Conservation (phyloP, 2,797 vertebrate genomes). For the Phyllotis vaccarum region DNA sequence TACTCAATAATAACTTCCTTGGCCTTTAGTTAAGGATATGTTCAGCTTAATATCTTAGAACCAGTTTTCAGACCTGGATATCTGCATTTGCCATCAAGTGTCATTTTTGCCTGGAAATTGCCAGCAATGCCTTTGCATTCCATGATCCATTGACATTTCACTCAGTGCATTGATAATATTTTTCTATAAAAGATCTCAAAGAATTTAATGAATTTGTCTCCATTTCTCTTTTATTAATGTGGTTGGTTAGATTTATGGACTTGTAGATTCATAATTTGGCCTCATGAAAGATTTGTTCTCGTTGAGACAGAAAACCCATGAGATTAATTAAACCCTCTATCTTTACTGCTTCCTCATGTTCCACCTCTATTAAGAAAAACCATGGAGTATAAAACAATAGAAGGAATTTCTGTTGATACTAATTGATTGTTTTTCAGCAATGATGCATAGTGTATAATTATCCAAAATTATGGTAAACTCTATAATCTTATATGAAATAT, state of each 20-base stretch:
- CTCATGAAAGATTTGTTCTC: conserved; percentile 42
- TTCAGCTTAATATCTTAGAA: conserved; percentile 57
- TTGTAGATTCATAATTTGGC: conserved; percentile 61
- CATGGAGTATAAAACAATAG: conserved; percentile 60
- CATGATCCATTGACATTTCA: neutral
- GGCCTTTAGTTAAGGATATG: conserved; percentile 2
- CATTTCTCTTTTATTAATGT: conserved; percentile 58
- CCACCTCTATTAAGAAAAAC: conserved; percentile 69
- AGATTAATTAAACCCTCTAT: conserved; percentile 42
- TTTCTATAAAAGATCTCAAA: conserved; percentile 55
- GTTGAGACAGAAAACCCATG: conserved; percentile 23
- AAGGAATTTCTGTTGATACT: conserved; percentile 65
- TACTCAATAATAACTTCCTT: neutral
- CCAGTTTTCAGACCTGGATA: conserved; percentile 7
- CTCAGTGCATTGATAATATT: neutral
- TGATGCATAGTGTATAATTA: conserved; percentile 55
- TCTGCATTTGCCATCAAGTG: neutral
- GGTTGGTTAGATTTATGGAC: conserved; percentile 60
- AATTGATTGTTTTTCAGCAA: conserved; percentile 75
- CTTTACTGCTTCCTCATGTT: conserved; percentile 14
- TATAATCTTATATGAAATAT: conserved; percentile 42
- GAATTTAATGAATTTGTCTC: conserved; percentile 39
- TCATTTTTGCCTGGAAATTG: neutral
- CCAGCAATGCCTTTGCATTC: conserved; percentile 27
- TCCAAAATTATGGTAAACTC: conserved; percentile 69